phyloP scores from a whole-genome alignment of 1,140 invertebrate genomes.

The Aphaenogaster floridana region DNA sequence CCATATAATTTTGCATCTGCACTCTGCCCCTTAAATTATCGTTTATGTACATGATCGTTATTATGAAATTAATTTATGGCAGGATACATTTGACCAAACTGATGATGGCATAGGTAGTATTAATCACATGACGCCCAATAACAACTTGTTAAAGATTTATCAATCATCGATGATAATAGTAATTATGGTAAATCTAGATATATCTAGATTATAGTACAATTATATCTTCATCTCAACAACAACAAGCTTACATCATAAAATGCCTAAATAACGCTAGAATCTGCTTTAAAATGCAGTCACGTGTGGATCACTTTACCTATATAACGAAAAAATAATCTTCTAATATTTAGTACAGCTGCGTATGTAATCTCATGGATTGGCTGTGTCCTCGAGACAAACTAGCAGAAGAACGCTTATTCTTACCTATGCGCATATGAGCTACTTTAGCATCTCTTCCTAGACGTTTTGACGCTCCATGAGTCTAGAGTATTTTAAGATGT shows the following conservation, averaged over 20 bases:
- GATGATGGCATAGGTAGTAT: constrained; percentile 3
- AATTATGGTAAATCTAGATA: constrained; percentile 36
- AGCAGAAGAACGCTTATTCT: not conserved
- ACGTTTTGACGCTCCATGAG: too few species aligned
- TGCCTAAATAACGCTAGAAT: constrained; percentile 3
- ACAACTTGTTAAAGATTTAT: constrained; percentile 60
- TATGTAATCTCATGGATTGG: constrained; percentile 2
- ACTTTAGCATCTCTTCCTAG: not conserved
- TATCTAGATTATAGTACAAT: constrained; percentile 22
- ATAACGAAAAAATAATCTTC: constrained; percentile 32
- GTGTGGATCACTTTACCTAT: not conserved
- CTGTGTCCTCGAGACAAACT: not conserved
- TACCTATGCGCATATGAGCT: not conserved
- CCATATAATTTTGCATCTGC: not conserved
- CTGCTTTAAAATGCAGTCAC: not conserved
- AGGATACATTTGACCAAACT: not conserved
- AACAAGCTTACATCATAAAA: constrained; percentile 39
- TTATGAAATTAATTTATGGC: not conserved
- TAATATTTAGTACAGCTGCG: not conserved
- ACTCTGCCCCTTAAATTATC: not conserved
- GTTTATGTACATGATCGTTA: not conserved
- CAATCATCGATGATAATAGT: constrained; percentile 15
- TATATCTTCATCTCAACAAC: constrained; percentile 23
- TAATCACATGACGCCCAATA: constrained; percentile 18
- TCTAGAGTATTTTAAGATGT: not conserved